Evolutionary conservation across 2,888 invertebrate genomes (phyloP).

Genomic region (Drosophila stalkeri): DNA sequence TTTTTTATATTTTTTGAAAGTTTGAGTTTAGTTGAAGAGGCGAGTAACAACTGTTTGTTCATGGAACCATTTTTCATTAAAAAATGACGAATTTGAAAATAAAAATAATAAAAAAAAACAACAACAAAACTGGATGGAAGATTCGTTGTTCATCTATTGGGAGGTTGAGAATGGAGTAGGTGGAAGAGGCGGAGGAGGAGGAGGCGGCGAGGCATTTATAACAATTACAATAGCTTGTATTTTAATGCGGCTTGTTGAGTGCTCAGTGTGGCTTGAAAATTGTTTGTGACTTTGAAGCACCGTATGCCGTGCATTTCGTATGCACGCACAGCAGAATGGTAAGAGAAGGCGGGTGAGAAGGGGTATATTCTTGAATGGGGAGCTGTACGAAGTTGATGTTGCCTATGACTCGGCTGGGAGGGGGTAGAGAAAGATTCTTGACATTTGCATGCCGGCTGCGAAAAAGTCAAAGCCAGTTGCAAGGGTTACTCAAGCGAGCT

Average conservation of each 20-base stretch:
- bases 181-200: not conserved
- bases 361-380: not conserved
- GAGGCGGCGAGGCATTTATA: constrained; percentile 22
- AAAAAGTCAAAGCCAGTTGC: constrained; percentile 55
- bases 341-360: not conserved
- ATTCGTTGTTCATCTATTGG: constrained; percentile 18
- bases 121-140: constrained; percentile 37
- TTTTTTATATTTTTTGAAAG: constrained; percentile 37
- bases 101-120: constrained; percentile 9
- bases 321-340: not conserved
- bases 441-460: constrained; percentile 54
- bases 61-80: constrained; percentile 28
- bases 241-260: constrained; percentile 78
- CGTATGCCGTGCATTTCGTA: constrained; percentile 43
- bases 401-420: constrained; percentile 12
- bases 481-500: constrained; percentile 52
- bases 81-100: constrained; percentile 34
- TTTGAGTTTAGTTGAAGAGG: constrained; percentile 41
- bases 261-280: constrained; percentile 75
- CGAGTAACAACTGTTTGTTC: constrained; percentile 25
- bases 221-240: constrained; percentile 65
- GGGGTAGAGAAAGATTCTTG: constrained; percentile 33
- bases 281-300: constrained; percentile 71
- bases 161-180: not conserved
- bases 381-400: constrained; percentile 1